Conservation (phyloP, 1,140 invertebrate genomes). For the Zelostemma sp. region DNA sequence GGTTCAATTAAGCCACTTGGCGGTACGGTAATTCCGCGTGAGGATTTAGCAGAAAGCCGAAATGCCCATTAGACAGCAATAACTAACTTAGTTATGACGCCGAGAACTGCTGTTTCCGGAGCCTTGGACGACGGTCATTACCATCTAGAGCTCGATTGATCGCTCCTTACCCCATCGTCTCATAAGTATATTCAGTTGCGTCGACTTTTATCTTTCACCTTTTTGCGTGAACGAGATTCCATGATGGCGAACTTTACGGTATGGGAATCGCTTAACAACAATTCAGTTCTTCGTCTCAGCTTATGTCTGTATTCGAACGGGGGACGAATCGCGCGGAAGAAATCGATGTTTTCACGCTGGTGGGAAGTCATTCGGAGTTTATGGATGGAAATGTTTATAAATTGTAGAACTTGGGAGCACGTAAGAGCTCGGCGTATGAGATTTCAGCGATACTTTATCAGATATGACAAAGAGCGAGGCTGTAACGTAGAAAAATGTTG, state of each 20-base stretch:
- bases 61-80: constrained; percentile 56
- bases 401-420: not conserved
- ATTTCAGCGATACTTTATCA: too few relatives aligned
- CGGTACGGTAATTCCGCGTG: constrained; percentile 52
- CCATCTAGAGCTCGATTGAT: constrained; percentile 7
- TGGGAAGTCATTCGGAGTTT: not conserved
- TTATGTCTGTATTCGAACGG: not conserved
- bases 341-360: not conserved
- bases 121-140: constrained; percentile 23
- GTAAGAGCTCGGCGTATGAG: too few relatives aligned
- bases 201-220: constrained; percentile 14
- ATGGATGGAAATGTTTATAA: constrained; percentile 1
- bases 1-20: constrained; percentile 60
- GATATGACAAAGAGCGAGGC: too few relatives aligned
- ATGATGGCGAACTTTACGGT: constrained; percentile 17
- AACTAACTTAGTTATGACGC: constrained; percentile 59
- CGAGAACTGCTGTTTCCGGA: constrained; percentile 37
- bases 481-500: too few relatives aligned
- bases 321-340: not conserved
- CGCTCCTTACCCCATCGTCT: constrained; percentile 22
- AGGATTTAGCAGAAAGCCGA: constrained; percentile 54
- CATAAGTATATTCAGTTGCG: not conserved
- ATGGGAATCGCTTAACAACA: constrained; percentile 14
- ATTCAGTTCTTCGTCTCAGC: constrained; percentile 1
- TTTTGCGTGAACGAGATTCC: constrained; percentile 23